These are phyloP conservation scores for Drosophila vallismaia DNA, from an alignment of 2,888 invertebrate species.

Conservation along the genomic window DNA sequence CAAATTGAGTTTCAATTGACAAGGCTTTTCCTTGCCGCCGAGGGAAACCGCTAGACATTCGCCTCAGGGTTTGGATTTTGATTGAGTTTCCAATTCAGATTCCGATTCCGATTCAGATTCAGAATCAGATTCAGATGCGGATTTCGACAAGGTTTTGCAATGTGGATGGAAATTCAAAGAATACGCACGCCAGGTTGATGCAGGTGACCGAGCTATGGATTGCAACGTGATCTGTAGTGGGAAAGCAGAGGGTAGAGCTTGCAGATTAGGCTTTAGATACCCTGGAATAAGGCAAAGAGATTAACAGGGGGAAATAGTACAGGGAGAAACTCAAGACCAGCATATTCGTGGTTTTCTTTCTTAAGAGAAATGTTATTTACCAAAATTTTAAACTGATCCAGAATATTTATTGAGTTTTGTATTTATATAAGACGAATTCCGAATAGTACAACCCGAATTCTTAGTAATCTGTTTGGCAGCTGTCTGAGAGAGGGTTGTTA, in stretches of 20 bases:
- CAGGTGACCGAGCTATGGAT: slow-evolving; percentile 63
- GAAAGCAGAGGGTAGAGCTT: background rate
- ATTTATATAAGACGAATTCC: too few species aligned
- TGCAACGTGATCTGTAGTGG: slow-evolving; percentile 61
- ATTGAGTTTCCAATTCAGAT: background rate
- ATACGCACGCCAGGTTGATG: slow-evolving; percentile 62
- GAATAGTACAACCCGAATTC: too few species aligned
- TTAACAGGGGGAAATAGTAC: too few species aligned
- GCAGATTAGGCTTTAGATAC: too few species aligned
- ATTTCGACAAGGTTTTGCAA: slow-evolving; percentile 53
- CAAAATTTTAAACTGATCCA: too few species aligned
- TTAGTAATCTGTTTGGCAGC: background rate
- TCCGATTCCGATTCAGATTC: slow-evolving; percentile 31
- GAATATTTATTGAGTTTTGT: too few species aligned
- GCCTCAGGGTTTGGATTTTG: background rate
- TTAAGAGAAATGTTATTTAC: too few species aligned
- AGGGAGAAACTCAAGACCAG: too few species aligned
- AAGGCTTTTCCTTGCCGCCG: slow-evolving; percentile 67
- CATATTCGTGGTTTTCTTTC: too few species aligned
- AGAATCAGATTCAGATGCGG: slow-evolving; percentile 31
- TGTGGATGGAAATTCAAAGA: slow-evolving; percentile 39
- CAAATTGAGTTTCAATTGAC: slow-evolving; percentile 31
- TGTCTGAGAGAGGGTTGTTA: background rate
- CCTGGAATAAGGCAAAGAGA: too few species aligned
- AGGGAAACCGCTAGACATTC: slow-evolving; percentile 58